Percentiles rank a stretch among this genome's conserved stretches.
Evolutionary conservation across 53 echinoderm and acorn worm species (phyloP).

Genomic region (Glandiceps talaboti): DNA sequence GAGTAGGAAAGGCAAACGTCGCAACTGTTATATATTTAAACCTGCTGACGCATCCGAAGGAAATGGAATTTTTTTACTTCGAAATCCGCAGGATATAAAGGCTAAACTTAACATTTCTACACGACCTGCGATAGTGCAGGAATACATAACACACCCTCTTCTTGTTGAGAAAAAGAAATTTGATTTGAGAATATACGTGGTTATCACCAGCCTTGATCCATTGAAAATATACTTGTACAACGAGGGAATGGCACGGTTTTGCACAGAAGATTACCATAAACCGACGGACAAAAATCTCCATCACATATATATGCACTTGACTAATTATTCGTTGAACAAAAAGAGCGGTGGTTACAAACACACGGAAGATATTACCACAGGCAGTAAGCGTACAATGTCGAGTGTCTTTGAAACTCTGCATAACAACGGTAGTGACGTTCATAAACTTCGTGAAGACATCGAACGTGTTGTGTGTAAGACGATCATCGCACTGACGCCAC

Average conservation of each 20-base stretch:
- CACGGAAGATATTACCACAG: constrained; percentile 45
- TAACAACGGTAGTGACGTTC: constrained; percentile 32
- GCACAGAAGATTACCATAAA: constrained; percentile 33
- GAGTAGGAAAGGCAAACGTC: constrained; percentile 23
- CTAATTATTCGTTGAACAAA: constrained; percentile 82
- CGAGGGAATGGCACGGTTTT: constrained; percentile 81
- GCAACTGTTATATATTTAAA: constrained; percentile 62
- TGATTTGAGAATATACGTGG: constrained; percentile 67
- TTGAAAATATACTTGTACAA: constrained; percentile 50
- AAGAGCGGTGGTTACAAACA: constrained; percentile 45
- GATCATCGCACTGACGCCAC: constrained; percentile 59
- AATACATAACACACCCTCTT: constrained; percentile 52
- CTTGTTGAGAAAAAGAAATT: constrained; percentile 70
- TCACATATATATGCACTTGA: constrained; percentile 76
- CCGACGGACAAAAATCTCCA: constrained; percentile 64
- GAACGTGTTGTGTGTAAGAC: constrained; percentile 65
- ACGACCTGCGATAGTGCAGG: constrained; percentile 61
- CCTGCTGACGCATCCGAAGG: constrained; percentile 65
- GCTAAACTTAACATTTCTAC: constrained; percentile 27
- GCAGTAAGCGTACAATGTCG: constrained; percentile 62
- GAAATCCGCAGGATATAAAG: constrained; percentile 48
- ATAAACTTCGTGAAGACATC: constrained; percentile 44
- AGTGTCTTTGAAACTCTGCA: constrained; percentile 43
- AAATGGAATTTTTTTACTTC: constrained; percentile 66
- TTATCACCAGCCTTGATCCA: constrained; percentile 50